Conservation (phyloP, 2,113 vertebrate genomes). For the Ursus arctos region DNA sequence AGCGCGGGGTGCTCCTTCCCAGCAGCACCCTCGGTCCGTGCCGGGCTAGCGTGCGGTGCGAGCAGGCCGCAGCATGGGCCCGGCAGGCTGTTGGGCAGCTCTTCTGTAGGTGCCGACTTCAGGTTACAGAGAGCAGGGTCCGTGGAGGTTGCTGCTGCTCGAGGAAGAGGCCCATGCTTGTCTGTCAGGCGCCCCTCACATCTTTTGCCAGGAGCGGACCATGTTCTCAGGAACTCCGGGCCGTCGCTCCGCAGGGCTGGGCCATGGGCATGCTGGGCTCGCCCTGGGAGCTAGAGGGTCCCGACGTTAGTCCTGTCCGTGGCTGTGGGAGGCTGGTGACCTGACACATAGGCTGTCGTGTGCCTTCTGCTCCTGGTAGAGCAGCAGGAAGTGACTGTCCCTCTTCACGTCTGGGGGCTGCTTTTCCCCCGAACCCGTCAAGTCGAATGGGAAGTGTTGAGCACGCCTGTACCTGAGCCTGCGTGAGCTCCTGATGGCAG, state of each 20-base stretch:
- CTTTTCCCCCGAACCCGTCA: neutral
- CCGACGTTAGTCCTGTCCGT: rapidly evolving
- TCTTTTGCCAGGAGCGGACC: rapidly evolving
- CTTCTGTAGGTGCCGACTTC: neutral
- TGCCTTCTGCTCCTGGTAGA: neutral
- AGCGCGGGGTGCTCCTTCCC: too few species aligned
- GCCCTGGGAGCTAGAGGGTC: neutral
- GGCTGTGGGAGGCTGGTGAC: neutral
- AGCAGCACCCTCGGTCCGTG: too few species aligned
- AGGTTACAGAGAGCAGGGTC: neutral
- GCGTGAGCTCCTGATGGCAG: rapidly evolving
- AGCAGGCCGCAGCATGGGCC: neutral
- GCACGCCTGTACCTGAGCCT: rapidly evolving
- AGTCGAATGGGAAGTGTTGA: rapidly evolving
- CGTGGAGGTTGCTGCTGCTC: neutral
- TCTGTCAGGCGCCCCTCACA: rapidly evolving
- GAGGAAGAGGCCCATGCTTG: neutral
- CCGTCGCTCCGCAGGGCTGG: neutral
- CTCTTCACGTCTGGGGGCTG: rapidly evolving
- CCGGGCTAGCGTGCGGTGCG: rapidly evolving
- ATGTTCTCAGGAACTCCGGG: neutral
- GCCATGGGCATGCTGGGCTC: neutral
- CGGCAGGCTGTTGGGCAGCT: neutral
- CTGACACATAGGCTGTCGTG: neutral
- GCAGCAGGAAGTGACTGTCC: too few species aligned